Base-by-base conservation (phyloP, 2,113 vertebrate genomes). In the Cephalopholis sonnerati region DNA sequence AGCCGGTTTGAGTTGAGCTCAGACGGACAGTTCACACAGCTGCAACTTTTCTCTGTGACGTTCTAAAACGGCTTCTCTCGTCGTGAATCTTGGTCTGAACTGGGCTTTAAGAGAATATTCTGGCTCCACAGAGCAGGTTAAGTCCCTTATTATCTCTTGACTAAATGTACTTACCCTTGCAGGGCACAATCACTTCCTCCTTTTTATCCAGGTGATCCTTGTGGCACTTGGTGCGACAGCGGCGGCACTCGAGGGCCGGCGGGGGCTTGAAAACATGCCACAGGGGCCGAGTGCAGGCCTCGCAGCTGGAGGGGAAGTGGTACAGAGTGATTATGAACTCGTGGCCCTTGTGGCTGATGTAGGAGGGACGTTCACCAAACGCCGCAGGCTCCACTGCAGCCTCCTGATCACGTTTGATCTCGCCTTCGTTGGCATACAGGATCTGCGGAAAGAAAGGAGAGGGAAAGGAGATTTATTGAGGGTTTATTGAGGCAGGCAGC, bases 221-320 rank as follows among this genome's bases (percentile, higher is more conserved):
- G 90, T 99, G 98, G 94, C 97, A 99, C 86, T 99, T 99, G 77
- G 97, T 96, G 87, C 97, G 97, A 93, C 98, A 99, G 91, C 98
- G 96, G 12, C 97, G 97, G 87, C 98, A 99, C 93, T 99, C 98
- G 1, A 99, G 91, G 39, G 98, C 98, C 69, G 97, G 95, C 57
- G 98, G 98, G 24, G 98, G 98, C 83, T 97, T 99, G 85, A 99
- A 99, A 94, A 99, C 96, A 32, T 98, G 90, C 98, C 98, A 99
- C 82, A 99, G 84, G 0, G 98, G 98, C 79, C 97, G 97, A 65
- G 97, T 94, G 77, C 98, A 99, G 29, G 96, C 97, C 87, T 99
- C 98, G 74, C 98, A 99, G 94, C 96, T 98, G 74, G 97, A 97
- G 44, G 98, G 98, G 83, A 99, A 99, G 93, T 99, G 98, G 90